Percentiles rank a stretch among this genome's conserved stretches.
Conservation (phyloP, 2,888 invertebrate genomes). For the Drosophila buzzatii region DNA sequence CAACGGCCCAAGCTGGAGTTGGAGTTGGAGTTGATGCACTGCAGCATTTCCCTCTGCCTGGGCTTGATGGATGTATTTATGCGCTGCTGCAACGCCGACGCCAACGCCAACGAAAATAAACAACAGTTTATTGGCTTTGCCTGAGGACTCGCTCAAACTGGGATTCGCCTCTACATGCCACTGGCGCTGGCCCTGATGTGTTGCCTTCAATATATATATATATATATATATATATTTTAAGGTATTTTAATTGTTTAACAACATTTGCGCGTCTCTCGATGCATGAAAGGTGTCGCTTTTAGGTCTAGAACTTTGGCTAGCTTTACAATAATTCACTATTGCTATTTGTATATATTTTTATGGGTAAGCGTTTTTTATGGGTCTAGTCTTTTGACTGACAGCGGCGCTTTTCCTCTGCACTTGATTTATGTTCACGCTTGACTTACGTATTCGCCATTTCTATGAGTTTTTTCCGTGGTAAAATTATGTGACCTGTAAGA, state of each 20-base stretch:
- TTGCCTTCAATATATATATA: background rate
- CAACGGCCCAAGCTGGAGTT: constrained; percentile 14
- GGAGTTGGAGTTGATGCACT: constrained; percentile 29
- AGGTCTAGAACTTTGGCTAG: constrained; percentile 53
- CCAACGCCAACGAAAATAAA: constrained; percentile 70
- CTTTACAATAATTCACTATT: constrained; percentile 49
- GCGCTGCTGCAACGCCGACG: constrained; percentile 52
- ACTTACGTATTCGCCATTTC: constrained; percentile 46
- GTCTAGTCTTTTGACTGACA: constrained; percentile 38
- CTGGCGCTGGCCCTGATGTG: background rate
- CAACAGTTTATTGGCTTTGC: constrained; percentile 75
- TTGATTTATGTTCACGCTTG: constrained; percentile 67
- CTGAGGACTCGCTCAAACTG: constrained; percentile 25
- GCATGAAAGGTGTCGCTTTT: constrained; percentile 68
- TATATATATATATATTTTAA: constrained; percentile 33
- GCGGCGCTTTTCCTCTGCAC: constrained; percentile 61
- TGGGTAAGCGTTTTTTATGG: constrained; percentile 35
- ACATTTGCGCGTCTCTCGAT: constrained; percentile 56
- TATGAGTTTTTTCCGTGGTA: constrained; percentile 5
- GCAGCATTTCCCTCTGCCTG: constrained; percentile 37
- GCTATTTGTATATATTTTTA: constrained; percentile 61
- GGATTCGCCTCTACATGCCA: constrained; percentile 14
- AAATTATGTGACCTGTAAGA: constrained; percentile 6
- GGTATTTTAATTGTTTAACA: constrained; percentile 78
- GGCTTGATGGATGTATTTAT: constrained; percentile 73